These are phyloP conservation scores for Chymomyza costata DNA, from an alignment of 1,140 invertebrate species.

Conservation along the genomic window DNA sequence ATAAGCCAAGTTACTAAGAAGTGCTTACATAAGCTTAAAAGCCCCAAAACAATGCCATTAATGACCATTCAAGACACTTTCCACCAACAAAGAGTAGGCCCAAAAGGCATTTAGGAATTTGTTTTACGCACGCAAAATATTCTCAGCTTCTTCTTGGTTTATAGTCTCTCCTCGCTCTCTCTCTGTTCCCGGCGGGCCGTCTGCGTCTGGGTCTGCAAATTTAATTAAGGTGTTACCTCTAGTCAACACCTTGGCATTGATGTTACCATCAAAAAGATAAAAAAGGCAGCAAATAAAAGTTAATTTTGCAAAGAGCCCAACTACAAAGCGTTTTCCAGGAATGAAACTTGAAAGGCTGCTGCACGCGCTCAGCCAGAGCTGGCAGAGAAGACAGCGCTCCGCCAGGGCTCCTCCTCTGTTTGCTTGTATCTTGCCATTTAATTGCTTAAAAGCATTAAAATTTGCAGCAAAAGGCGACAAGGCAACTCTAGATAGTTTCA, in stretches of 20 bases:
- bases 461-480: slow-evolving; percentile 20
- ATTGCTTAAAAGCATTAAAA: slow-evolving; percentile 45
- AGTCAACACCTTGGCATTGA: slow-evolving; percentile 56
- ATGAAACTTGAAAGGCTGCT: slow-evolving; percentile 34
- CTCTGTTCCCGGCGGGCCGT: background rate
- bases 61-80: slow-evolving; percentile 26
- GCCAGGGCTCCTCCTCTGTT: background rate
- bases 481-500: no score
- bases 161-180: no score
- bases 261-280: background rate
- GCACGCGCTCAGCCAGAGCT: slow-evolving; percentile 11
- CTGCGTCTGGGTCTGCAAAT: slow-evolving; percentile 41
- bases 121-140: slow-evolving; percentile 45
- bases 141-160: no score
- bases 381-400: no score
- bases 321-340: slow-evolving; percentile 41
- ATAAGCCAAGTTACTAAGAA: background rate
- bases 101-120: slow-evolving; percentile 20
- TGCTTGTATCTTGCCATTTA: slow-evolving; percentile 39
- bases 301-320: no score
- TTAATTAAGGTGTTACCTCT: slow-evolving; percentile 66
- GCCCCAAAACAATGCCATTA: slow-evolving; percentile 10
- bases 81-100: background rate
- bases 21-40: slow-evolving; percentile 3
- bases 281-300: slow-evolving; percentile 30